Evolutionary conservation across 2,888 invertebrate species (phyloP).

Genomic region (Drosophila lutescens): DNA sequence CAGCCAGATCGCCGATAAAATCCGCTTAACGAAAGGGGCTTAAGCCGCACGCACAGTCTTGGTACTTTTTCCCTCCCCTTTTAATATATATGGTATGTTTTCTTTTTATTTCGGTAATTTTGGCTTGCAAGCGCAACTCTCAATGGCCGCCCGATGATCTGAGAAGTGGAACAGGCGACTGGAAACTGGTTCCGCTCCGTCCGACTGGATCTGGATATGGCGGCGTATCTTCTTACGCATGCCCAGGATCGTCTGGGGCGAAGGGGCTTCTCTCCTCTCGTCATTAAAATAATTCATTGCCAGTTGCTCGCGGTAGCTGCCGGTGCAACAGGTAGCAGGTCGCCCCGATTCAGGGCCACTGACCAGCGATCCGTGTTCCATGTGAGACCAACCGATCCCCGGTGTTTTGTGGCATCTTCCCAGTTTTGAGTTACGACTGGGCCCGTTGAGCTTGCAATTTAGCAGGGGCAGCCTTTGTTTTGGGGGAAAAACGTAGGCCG

Average conservation of each 20-base stretch:
- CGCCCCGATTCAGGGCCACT: slow-evolving; percentile 42
- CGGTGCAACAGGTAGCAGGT: slow-evolving; percentile 67
- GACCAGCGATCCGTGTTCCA: slow-evolving; percentile 41
- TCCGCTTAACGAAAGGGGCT: slow-evolving; percentile 66
- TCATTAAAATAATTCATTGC: slow-evolving; percentile 77
- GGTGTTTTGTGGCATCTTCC: slow-evolving; percentile 25
- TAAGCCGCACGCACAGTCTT: slow-evolving; percentile 35
- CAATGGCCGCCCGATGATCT: slow-evolving; percentile 58
- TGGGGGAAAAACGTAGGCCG: not conserved
- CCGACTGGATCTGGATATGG: slow-evolving; percentile 20
- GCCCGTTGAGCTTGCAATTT: slow-evolving; percentile 44
- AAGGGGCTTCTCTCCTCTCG: slow-evolving; percentile 51
- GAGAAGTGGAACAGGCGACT: slow-evolving; percentile 16
- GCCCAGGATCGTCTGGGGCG: slow-evolving; percentile 45
- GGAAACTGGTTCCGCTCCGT: slow-evolving; percentile 54
- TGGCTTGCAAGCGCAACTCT: slow-evolving; percentile 54
- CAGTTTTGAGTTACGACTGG: slow-evolving; percentile 61
- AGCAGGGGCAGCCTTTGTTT: slow-evolving; percentile 2
- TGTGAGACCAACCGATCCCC: slow-evolving; percentile 1
- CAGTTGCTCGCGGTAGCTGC: slow-evolving; percentile 28
- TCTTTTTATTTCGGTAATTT: slow-evolving; percentile 47
- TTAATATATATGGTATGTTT: not conserved
- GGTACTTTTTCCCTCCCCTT: slow-evolving; percentile 22
- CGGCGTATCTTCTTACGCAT: slow-evolving; percentile 67
- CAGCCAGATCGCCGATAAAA: slow-evolving; percentile 58